Conservation (phyloP, 2,888 invertebrate species). For the Phoronis australis region DNA sequence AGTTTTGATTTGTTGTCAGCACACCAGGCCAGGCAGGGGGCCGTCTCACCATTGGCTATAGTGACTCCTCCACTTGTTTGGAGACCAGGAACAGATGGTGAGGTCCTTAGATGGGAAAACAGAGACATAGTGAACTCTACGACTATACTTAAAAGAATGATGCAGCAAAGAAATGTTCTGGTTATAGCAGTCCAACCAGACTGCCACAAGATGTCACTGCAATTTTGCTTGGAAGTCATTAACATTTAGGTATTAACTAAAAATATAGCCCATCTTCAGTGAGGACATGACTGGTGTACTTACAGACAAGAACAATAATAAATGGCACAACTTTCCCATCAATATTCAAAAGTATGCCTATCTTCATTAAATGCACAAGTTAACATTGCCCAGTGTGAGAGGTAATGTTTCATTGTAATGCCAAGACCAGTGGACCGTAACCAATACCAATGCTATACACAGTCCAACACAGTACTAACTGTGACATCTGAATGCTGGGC, state of each 20-base stretch:
- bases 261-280: too few relatives aligned
- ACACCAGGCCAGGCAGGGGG: constrained; percentile 89
- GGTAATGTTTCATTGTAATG: too few relatives aligned
- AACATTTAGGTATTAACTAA: too few relatives aligned
- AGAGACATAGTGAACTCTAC: constrained; percentile 2
- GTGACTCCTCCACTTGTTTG: constrained; percentile 70
- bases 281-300: not conserved
- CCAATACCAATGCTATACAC: not conserved
- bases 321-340: too few relatives aligned
- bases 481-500: constrained; percentile 67
- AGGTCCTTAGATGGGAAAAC: constrained; percentile 61
- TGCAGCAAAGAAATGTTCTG: too few relatives aligned
- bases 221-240: not conserved
- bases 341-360: too few relatives aligned
- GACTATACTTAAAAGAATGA: too few relatives aligned
- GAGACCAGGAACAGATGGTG: constrained; percentile 64
- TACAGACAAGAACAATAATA: too few relatives aligned
- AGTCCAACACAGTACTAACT: constrained; percentile 21
- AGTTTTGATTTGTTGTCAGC: constrained; percentile 93
- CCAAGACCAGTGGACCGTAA: too few relatives aligned
- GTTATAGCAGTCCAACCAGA: too few relatives aligned
- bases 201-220: too few relatives aligned
- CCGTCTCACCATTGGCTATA: constrained; percentile 75
- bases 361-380: not conserved
- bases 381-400: too few relatives aligned